Evolutionary conservation across 2,888 invertebrate genomes (phyloP), one percentile per base, ranked within the genome.

Genomic region (Caradrina kadenii): DNA sequence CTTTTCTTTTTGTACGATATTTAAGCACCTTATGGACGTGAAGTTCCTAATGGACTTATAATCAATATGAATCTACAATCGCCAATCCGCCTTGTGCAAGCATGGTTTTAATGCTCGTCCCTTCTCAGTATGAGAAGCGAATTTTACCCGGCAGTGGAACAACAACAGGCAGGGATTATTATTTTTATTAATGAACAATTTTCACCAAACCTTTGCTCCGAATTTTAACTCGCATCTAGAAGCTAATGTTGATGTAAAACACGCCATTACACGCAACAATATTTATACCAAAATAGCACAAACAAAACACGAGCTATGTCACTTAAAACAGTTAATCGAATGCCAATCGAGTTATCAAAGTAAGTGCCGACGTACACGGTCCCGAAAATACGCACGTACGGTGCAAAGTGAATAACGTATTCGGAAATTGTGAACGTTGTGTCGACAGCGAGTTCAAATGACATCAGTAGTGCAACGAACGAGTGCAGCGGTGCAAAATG

Each of bases 351-450:
- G 82, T 84, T 82, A 69, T 76, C 65, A 69, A 19, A 49, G 83
- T 83, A 78, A 78, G 68, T 64, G 75, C 68, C 62, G 62, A 8
- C 58, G 61, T 67, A 65, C 52, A 75, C 67, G 45, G 35, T 63
- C 60, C 72, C 68, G 56, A 83, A 82, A 84, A 80, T 78, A 82
- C 85, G 72, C 71, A 72, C 68, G 80, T 77, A 80, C 75, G 45
- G 71, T 78, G 75, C 69, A 75, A 82, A 82, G 83, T 83, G 78
- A 84, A 78, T 82, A 78, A 67, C 80, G 83, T 67, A 78, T 82
- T 84, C 75, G 80, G 83, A 83, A 82, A 83, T 84, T 80, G 83
- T 84, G 80, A 74, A 78, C 67, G 73, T 78, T 70, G 65, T 76
- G 75, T 78, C 75, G 72, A 72, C 82, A 54, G 75, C 67, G 69